Percentiles rank a stretch among this genome's conserved stretches.
Conservation (phyloP, 2,888 invertebrate genomes). For the Liopterus haemorrhoidalis region DNA sequence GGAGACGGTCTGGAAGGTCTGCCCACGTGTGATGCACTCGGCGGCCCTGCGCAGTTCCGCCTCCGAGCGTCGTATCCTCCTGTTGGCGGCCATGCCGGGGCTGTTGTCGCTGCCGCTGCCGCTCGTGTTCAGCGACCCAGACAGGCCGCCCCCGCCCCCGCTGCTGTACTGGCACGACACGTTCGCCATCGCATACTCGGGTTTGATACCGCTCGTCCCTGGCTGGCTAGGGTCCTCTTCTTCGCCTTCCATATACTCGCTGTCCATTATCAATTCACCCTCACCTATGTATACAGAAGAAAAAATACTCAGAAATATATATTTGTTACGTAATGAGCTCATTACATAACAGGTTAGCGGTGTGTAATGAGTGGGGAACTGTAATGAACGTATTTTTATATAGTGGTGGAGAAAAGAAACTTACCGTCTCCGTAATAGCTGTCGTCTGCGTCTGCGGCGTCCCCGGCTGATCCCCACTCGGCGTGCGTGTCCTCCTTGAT, state of each 20-base stretch:
- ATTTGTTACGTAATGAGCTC: too few relatives aligned
- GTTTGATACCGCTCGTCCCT: not conserved
- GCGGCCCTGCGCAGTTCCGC: conserved; percentile 73
- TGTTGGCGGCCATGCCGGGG: conserved; percentile 45
- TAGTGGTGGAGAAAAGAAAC: too few relatives aligned
- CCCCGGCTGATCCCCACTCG: too few relatives aligned
- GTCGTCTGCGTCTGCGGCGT: conserved; percentile 14
- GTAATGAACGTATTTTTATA: too few relatives aligned
- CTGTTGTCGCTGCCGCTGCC: conserved; percentile 35
- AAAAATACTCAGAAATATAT: too few relatives aligned
- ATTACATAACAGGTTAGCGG: too few relatives aligned
- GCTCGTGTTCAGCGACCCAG: conserved; percentile 37
- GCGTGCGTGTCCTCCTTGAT: conserved; percentile 16
- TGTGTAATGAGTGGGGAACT: too few relatives aligned
- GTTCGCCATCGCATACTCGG: conserved; percentile 18
- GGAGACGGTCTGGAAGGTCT: conserved; percentile 81
- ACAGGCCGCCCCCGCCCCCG: conserved; percentile 8
- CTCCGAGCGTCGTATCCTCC: conserved; percentile 67
- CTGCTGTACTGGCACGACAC: conserved; percentile 19
- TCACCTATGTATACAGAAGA: conserved; percentile 45
- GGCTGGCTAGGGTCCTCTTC: conserved; percentile 13
- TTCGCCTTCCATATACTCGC: conserved; percentile 44
- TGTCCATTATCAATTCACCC: conserved; percentile 43
- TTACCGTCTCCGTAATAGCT: conserved; percentile 16
- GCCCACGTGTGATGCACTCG: conserved; percentile 78